Percentiles rank a stretch among this genome's conserved stretches.
phyloP scores from a whole-genome alignment of 2,888 invertebrate species.

The Erebia aethiops region DNA sequence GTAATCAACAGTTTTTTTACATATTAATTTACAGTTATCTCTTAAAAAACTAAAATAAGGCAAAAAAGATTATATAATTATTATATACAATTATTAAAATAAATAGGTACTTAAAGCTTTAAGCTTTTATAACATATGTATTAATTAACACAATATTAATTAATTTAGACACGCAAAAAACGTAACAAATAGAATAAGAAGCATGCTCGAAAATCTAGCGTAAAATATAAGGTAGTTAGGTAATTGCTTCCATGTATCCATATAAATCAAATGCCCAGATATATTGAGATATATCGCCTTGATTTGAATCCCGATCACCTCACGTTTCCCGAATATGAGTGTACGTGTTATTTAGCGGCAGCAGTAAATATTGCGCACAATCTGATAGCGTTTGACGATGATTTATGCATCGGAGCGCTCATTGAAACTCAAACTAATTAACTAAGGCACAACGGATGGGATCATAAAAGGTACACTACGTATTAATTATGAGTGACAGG shows the following conservation, averaged over 20 bases:
- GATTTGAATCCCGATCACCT: conserved; percentile 16
- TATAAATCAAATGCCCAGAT: conserved; percentile 7
- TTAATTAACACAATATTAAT: background rate
- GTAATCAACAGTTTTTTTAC: too few relatives aligned
- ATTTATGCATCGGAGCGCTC: conserved; percentile 16
- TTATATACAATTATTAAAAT: too few relatives aligned
- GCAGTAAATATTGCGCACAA: conserved; percentile 10
- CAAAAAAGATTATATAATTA: too few relatives aligned
- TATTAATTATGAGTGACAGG: too few relatives aligned
- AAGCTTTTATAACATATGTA: too few relatives aligned
- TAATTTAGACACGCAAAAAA: background rate
- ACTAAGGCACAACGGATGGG: conserved; percentile 17
- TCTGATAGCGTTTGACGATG: conserved; percentile 20
- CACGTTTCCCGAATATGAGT: conserved; percentile 19
- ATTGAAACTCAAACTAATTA: conserved; percentile 33
- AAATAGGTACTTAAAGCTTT: too few relatives aligned
- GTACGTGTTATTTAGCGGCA: conserved; percentile 15
- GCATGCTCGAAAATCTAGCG: background rate
- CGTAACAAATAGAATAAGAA: background rate
- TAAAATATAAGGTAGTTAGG: too few relatives aligned
- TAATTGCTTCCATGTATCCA: conserved; percentile 4
- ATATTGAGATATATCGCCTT: conserved; percentile 14
- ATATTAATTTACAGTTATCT: too few relatives aligned
- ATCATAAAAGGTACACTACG: background rate
- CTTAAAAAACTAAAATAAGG: too few relatives aligned